phyloP scores from a whole-genome alignment of 1,140 invertebrate species.

The Apis cerana region DNA sequence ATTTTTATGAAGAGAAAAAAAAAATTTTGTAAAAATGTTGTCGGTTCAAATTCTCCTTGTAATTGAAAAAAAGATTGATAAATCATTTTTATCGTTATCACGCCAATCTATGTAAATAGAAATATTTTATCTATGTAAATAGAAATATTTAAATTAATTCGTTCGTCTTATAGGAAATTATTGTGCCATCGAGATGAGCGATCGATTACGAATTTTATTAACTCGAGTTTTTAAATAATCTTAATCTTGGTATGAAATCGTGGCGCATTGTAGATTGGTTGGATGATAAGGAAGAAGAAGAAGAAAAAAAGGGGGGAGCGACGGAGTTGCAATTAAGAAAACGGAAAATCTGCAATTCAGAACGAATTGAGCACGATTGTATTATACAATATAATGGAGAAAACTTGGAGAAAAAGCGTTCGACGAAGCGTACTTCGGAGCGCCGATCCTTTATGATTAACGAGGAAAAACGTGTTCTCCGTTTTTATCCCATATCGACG shows the following conservation, averaged over 20 bases:
- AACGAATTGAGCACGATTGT: background rate
- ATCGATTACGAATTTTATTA: slow-evolving; percentile 39
- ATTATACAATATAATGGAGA: background rate
- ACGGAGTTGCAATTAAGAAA: background rate
- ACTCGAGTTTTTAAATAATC: slow-evolving; percentile 17
- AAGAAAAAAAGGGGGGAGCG: background rate
- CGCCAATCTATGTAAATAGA: too few relatives aligned
- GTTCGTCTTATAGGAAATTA: background rate
- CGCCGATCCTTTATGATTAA: background rate
- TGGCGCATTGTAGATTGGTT: slow-evolving; percentile 6
- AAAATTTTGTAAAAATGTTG: too few relatives aligned
- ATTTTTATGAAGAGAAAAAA: too few relatives aligned
- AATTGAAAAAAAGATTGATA: too few relatives aligned
- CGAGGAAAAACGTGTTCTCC: background rate
- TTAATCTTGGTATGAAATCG: slow-evolving; percentile 40
- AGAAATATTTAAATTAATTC: slow-evolving; percentile 26
- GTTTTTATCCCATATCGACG: too few relatives aligned
- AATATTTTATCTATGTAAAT: too few relatives aligned
- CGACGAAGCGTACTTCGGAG: background rate
- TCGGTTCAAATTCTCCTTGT: too few relatives aligned
- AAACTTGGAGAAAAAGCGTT: background rate
- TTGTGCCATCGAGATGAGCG: background rate
- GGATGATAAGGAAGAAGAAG: background rate
- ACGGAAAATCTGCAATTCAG: slow-evolving; percentile 34
- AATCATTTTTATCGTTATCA: too few relatives aligned